phyloP scores from a whole-genome alignment of 2,888 invertebrate genomes.

The Rhodophaea formosa region DNA sequence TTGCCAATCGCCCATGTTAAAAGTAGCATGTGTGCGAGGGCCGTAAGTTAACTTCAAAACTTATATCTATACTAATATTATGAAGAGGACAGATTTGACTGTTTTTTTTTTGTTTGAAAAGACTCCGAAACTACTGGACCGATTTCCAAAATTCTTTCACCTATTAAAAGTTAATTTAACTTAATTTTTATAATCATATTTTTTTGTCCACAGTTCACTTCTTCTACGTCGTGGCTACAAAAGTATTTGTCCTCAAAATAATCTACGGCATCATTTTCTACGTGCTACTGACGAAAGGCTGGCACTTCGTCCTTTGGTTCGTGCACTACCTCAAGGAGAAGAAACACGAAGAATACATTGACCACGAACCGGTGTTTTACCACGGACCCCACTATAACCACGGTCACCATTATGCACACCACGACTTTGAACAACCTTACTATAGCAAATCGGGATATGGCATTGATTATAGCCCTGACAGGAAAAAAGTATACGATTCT shows the following conservation, averaged over 20 bases:
- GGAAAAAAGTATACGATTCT: constrained; percentile 56
- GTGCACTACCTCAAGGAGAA: constrained; percentile 64
- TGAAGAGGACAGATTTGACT: too few species aligned
- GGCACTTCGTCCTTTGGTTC: constrained; percentile 67
- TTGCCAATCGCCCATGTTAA: too few species aligned
- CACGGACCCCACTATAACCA: constrained; percentile 25
- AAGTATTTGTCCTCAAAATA: constrained; percentile 62
- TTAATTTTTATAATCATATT: too few species aligned
- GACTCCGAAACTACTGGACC: too few species aligned
- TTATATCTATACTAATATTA: too few species aligned
- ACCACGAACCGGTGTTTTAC: constrained; percentile 45
- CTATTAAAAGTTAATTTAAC: too few species aligned
- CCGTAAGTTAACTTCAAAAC: too few species aligned
- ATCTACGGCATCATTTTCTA: constrained; percentile 65
- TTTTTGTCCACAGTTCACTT: constrained; percentile 65
- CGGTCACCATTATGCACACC: constrained; percentile 25
- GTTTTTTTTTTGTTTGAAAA: too few species aligned
- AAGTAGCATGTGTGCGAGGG: too few species aligned
- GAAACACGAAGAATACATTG: constrained; percentile 51
- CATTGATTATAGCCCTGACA: constrained; percentile 27
- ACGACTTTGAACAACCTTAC: constrained; percentile 30
- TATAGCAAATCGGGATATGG: constrained; percentile 35
- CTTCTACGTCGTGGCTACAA: constrained; percentile 67
- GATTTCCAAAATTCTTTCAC: too few species aligned
- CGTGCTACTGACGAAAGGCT: constrained; percentile 55